Evolutionary conservation across 1,140 invertebrate genomes (phyloP).

Genomic region (Teleogryllus occipitalis): DNA sequence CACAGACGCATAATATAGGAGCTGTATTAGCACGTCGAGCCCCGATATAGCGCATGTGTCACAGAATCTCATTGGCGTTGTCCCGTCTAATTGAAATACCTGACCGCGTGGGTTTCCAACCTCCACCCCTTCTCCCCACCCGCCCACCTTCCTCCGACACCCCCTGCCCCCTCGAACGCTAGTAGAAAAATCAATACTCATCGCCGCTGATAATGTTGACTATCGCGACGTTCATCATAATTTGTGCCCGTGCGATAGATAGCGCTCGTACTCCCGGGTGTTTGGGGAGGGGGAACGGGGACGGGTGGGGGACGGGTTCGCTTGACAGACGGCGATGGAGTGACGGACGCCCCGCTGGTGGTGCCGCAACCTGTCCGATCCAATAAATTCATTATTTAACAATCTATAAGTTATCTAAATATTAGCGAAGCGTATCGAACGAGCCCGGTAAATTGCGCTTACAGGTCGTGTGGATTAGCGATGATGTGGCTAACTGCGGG

Average conservation of each 20-base stretch:
- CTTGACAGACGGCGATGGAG: not conserved
- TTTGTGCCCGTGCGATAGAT: not conserved
- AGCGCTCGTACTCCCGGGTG: too few species aligned
- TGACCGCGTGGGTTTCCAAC: not conserved
- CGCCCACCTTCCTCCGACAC: too few species aligned
- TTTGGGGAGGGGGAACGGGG: not conserved
- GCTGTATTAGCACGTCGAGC: not conserved
- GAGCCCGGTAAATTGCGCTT: not conserved
- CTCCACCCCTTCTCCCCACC: too few species aligned
- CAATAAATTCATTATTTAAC: not conserved
- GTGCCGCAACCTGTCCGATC: not conserved
- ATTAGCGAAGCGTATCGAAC: not conserved
- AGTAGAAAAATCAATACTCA: not conserved
- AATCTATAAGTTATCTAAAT: not conserved
- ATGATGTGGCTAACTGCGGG: not conserved
- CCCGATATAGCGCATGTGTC: not conserved
- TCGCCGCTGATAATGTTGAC: not conserved
- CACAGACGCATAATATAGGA: too few species aligned
- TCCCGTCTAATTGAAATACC: not conserved
- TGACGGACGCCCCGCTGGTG: not conserved
- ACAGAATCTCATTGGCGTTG: not conserved
- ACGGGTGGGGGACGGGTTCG: too few species aligned
- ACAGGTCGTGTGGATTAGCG: not conserved
- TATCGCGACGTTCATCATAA: not conserved
- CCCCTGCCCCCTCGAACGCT: not conserved